Evolutionary conservation across 2,888 invertebrate genomes (phyloP).

Genomic region (Seladonia tumulorum): DNA sequence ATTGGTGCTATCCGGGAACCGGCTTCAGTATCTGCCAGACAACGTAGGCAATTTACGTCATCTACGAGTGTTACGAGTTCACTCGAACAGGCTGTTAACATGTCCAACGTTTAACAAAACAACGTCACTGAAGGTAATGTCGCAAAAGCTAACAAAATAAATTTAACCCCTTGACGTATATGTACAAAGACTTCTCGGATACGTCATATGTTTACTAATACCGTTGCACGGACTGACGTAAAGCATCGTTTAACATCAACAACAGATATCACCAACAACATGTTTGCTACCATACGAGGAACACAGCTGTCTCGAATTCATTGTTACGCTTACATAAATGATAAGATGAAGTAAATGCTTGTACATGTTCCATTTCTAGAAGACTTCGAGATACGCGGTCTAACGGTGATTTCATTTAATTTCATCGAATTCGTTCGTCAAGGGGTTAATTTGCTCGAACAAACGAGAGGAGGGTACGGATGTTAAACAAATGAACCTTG

Average conservation of each 20-base stretch:
- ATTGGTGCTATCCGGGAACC: conserved; percentile 92
- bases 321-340: no score
- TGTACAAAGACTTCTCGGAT: not conserved
- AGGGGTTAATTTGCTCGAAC: conserved; percentile 4
- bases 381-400: not conserved
- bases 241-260: not conserved
- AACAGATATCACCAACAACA: not conserved
- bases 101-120: conserved; percentile 92
- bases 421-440: not conserved
- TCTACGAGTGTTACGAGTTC: conserved; percentile 91
- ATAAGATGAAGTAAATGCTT: no score
- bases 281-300: not conserved
- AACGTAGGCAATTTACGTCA: conserved; percentile 90
- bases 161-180: not conserved
- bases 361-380: no score
- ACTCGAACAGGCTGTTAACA: conserved; percentile 91
- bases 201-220: not conserved
- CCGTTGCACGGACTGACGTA: not conserved
- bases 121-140: conserved; percentile 87
- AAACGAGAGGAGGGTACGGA: not conserved
- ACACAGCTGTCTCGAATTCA: not conserved
- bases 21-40: conserved; percentile 90
- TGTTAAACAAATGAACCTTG: not conserved
- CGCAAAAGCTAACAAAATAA: not conserved
- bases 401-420: not conserved